These are phyloP conservation scores for Nomada flava DNA, from an alignment of 2,888 invertebrate genomes.

Conservation along the genomic window DNA sequence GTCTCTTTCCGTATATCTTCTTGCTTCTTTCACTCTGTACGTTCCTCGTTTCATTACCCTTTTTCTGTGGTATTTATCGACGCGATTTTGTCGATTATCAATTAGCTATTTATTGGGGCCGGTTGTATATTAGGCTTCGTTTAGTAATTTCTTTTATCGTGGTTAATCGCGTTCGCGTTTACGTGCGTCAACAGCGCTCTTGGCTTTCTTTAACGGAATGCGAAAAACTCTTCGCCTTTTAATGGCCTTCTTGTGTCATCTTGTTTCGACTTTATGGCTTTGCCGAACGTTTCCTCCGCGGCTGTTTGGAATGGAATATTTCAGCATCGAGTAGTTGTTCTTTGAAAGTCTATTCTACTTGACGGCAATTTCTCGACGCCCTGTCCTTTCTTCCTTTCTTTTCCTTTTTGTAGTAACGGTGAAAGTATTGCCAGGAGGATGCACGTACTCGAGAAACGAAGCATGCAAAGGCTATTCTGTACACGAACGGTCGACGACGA, in stretches of 20 bases:
- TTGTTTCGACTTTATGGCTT: slow-evolving; percentile 47
- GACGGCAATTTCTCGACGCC: slow-evolving; percentile 46
- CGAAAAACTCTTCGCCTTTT: slow-evolving; percentile 41
- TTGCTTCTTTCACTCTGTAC: neutral
- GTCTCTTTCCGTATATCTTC: neutral
- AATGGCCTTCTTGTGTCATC: slow-evolving; percentile 53
- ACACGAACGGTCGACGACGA: slow-evolving; percentile 14
- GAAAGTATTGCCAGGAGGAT: slow-evolving; percentile 40
- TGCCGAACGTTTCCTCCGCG: slow-evolving; percentile 29
- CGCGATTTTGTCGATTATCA: too few relatives aligned
- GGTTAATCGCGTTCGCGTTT: neutral
- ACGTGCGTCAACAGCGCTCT: slow-evolving; percentile 37
- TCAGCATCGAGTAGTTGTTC: slow-evolving; percentile 24
- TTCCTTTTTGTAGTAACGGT: neutral
- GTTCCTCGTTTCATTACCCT: neutral
- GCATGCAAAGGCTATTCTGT: slow-evolving; percentile 19
- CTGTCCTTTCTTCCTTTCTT: neutral
- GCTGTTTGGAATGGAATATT: slow-evolving; percentile 37
- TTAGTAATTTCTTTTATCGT: too few relatives aligned
- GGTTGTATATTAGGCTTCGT: too few relatives aligned
- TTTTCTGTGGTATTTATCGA: too few relatives aligned
- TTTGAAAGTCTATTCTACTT: slow-evolving; percentile 34
- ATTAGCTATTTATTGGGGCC: too few relatives aligned
- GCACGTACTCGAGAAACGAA: slow-evolving; percentile 31
- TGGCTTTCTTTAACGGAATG: slow-evolving; percentile 36